Evolutionary conservation across 1,140 invertebrate genomes (phyloP).

Genomic region (Epicauta chinensis): DNA sequence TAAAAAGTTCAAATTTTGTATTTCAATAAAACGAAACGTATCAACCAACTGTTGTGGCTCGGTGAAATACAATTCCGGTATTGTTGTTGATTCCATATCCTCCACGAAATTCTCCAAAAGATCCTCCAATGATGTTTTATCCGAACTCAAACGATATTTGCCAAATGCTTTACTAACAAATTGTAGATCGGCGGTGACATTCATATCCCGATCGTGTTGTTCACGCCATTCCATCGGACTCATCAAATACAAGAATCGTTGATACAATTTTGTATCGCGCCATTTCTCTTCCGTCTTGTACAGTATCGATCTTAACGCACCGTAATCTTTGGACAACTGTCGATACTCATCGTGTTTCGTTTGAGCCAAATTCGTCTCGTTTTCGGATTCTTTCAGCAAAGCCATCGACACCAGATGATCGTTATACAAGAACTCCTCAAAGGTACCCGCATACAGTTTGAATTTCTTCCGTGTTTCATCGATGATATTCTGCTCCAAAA

Average conservation of each 20-base stretch:
- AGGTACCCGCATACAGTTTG: constrained; percentile 49
- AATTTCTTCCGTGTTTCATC: constrained; percentile 50
- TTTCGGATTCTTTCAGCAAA: constrained; percentile 48
- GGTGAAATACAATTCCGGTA: constrained; percentile 52
- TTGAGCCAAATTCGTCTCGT: constrained; percentile 44
- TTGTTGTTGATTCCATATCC: constrained; percentile 41
- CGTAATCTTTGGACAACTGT: constrained; percentile 45
- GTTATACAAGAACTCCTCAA: constrained; percentile 56
- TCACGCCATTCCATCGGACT: constrained; percentile 53
- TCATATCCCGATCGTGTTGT: constrained; percentile 36
- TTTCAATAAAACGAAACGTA: constrained; percentile 52
- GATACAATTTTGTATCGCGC: constrained; percentile 54
- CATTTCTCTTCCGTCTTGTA: constrained; percentile 57
- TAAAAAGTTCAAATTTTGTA: constrained; percentile 59
- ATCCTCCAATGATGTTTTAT: constrained; percentile 38
- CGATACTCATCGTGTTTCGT: constrained; percentile 48
- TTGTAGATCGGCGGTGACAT: not conserved
- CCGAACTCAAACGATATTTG: constrained; percentile 22
- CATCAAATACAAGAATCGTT: constrained; percentile 55
- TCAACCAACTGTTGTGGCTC: constrained; percentile 49
- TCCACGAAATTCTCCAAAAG: constrained; percentile 47
- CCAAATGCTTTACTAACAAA: constrained; percentile 22
- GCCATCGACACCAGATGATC: constrained; percentile 55
- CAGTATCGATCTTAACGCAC: constrained; percentile 50
- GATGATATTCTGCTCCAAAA: constrained; percentile 50